Evolutionary conservation across 2,113 vertebrate genomes (phyloP).

Genomic region (Rhegmatorhina hoffmannsi): DNA sequence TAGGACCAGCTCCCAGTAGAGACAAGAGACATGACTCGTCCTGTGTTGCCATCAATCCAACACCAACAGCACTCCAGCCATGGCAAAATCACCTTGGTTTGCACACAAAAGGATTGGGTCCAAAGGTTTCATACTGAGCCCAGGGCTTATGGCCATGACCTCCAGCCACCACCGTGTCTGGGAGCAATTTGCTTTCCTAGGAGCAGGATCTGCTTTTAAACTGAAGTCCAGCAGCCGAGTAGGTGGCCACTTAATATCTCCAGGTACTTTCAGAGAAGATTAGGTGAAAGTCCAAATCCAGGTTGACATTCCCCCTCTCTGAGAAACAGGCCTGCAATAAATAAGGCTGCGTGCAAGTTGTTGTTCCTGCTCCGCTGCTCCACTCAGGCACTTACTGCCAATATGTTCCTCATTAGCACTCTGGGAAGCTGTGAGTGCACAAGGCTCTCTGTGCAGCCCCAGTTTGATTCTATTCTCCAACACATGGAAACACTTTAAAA

Average conservation of each 20-base stretch:
- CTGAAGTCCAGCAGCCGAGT: conserved; percentile 33
- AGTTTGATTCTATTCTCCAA: conserved; percentile 60
- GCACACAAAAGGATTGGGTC: not conserved
- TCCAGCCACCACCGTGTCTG: not conserved
- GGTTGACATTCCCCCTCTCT: conserved; percentile 45
- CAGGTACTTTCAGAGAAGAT: conserved; percentile 50
- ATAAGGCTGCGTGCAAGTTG: conserved; percentile 60
- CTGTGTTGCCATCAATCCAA: not conserved
- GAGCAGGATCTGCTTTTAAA: not conserved
- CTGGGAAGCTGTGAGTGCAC: conserved; percentile 66
- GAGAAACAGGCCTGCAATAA: conserved; percentile 66
- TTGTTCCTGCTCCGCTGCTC: conserved; percentile 58
- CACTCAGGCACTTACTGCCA: conserved; percentile 52
- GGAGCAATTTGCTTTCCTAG: not conserved
- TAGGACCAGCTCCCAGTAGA: not conserved
- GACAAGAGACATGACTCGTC: not conserved
- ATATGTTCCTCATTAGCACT: conserved; percentile 72
- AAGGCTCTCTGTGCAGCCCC: conserved; percentile 45
- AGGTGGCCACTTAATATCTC: conserved; percentile 64
- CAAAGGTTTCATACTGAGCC: not conserved
- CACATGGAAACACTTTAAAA: conserved; percentile 69
- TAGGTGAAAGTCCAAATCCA: conserved; percentile 67
- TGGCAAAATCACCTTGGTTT: not conserved
- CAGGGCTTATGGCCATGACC: not conserved
- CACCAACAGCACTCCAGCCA: not conserved